Percentiles rank a stretch among this genome's conserved stretches.
Conservation (phyloP, 2,113 vertebrate species). For the Elephantulus edwardii region DNA sequence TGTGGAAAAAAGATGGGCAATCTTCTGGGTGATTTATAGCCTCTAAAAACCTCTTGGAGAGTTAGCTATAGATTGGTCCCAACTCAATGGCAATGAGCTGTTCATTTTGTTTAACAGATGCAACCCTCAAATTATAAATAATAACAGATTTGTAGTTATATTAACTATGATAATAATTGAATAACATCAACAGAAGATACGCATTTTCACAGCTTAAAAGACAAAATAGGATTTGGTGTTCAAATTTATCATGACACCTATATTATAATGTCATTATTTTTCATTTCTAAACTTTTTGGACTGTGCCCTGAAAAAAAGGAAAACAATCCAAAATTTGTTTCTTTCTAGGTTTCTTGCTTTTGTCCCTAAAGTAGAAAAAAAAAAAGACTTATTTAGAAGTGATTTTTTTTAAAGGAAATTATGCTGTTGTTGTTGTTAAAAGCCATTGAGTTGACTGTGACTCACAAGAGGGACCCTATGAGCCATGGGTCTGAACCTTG, state of each 20-base stretch:
- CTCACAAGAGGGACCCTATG: no score
- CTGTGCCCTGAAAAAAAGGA: not conserved
- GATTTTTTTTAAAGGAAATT: not conserved
- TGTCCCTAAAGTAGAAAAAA: no score
- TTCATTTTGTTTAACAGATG: not conserved
- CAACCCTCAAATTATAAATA: not conserved
- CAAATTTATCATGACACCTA: not conserved
- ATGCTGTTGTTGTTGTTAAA: no score
- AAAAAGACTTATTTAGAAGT: not conserved
- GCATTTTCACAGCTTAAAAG: not conserved
- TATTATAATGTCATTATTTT: not conserved
- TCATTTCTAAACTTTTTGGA: not conserved
- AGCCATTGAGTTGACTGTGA: no score
- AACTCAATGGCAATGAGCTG: no score
- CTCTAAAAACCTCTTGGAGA: no score
- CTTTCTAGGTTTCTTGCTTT: not conserved
- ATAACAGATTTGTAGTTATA: not conserved
- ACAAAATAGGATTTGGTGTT: not conserved
- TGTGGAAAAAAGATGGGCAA: no score
- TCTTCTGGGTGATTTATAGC: no score
- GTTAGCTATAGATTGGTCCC: no score
- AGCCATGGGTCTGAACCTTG: no score
- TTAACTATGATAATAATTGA: not conserved
- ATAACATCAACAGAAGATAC: conserved; percentile 9
- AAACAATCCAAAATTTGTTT: not conserved